Evolutionary conservation across 2,888 invertebrate genomes (phyloP).

Genomic region (Athrips mouffetella): DNA sequence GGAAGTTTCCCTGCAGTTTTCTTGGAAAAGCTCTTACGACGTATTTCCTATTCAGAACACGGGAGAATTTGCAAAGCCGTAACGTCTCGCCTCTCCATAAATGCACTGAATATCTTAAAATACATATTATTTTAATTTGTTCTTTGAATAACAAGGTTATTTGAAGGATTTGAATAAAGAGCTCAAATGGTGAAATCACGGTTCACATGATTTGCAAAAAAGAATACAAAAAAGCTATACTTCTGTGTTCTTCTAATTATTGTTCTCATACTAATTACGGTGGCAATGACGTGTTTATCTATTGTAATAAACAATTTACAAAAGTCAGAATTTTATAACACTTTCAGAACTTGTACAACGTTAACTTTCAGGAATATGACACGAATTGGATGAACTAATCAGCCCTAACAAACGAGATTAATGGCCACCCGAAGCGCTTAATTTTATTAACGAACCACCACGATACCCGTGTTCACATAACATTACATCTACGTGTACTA

Average conservation of each 20-base stretch:
- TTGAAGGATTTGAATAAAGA: not conserved
- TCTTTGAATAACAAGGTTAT: not conserved
- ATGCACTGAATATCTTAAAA: not conserved
- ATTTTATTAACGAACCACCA: conserved; percentile 28
- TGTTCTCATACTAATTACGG: conserved; percentile 42
- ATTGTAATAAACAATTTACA: conserved; percentile 27
- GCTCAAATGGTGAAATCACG: not conserved
- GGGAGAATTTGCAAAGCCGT: conserved; percentile 27
- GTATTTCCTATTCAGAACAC: conserved; percentile 37
- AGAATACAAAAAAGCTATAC: conserved; percentile 34
- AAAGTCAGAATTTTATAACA: no score
- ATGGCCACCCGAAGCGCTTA: conserved; percentile 30
- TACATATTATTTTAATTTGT: not conserved
- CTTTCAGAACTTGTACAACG: no score
- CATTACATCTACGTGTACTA: conserved; percentile 2
- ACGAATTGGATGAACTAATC: conserved; percentile 19
- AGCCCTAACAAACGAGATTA: conserved; percentile 33
- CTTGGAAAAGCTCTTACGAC: conserved; percentile 31
- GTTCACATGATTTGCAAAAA: conserved; percentile 20
- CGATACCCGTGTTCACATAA: conserved; percentile 13
- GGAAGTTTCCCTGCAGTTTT: conserved; percentile 38
- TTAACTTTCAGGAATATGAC: conserved; percentile 3
- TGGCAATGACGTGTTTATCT: conserved; percentile 27
- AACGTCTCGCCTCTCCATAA: conserved; percentile 19
- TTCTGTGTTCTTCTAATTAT: conserved; percentile 35